Percentiles rank a stretch among this genome's conserved stretches.
Evolutionary conservation across 2,888 invertebrate species (phyloP).

Genomic region (Thyatira batis): DNA sequence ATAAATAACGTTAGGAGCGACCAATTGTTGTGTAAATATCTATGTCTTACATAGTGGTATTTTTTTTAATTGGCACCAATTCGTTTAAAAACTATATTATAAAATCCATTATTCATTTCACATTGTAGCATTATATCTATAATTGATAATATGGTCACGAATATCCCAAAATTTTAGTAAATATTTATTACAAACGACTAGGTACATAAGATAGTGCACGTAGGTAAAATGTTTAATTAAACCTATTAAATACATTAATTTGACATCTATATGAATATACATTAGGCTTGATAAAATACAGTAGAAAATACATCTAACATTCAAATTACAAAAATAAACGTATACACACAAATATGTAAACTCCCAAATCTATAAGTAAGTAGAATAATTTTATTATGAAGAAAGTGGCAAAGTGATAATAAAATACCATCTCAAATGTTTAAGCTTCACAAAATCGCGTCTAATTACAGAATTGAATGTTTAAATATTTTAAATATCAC

Average conservation of each 20-base stretch:
- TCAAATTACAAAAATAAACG: neutral
- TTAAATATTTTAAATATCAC: constrained; percentile 60
- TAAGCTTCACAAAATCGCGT: constrained; percentile 3
- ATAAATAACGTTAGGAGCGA: constrained; percentile 20
- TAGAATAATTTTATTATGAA: too few species aligned
- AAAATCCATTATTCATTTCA: neutral
- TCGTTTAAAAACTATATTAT: neutral
- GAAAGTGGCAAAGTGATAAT: neutral
- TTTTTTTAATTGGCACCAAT: constrained; percentile 15
- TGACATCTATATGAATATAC: neutral
- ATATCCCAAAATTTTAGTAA: neutral
- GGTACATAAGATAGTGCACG: neutral
- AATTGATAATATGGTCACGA: neutral
- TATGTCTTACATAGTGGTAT: constrained; percentile 1
- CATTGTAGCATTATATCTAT: neutral
- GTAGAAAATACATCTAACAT: neutral
- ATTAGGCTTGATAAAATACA: constrained; percentile 1
- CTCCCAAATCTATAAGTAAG: neutral
- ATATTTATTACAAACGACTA: neutral
- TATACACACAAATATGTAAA: neutral
- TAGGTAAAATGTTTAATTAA: neutral
- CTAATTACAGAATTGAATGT: constrained; percentile 15
- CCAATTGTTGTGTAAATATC: constrained; percentile 30
- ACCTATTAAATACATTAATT: neutral
- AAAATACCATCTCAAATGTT: constrained; percentile 1